These are phyloP conservation scores for Trinorchestia longiramus DNA, from an alignment of 1,140 invertebrate genomes.

Conservation along the genomic window DNA sequence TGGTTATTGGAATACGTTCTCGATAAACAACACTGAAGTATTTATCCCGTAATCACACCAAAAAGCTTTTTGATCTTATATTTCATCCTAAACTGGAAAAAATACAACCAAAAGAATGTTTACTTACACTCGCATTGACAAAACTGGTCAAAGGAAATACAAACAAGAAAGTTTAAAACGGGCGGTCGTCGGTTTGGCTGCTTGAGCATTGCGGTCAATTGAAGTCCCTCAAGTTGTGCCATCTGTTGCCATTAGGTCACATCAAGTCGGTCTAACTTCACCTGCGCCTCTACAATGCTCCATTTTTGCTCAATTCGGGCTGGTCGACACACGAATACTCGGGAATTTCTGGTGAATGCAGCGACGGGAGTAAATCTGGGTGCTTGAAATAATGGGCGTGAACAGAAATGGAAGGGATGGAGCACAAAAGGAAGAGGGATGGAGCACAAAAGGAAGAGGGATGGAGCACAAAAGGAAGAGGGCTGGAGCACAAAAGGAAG, in stretches of 20 bases:
- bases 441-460: too few relatives aligned
- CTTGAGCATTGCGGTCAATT: not conserved
- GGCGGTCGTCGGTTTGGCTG: not conserved
- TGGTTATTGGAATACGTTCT: too few relatives aligned
- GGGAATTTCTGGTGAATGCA: not conserved
- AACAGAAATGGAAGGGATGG: not conserved
- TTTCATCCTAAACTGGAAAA: too few relatives aligned
- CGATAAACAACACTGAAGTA: too few relatives aligned
- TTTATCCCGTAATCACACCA: too few relatives aligned
- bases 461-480: too few relatives aligned
- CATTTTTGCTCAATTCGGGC: not conserved
- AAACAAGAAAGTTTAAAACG: not conserved
- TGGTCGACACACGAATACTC: not conserved
- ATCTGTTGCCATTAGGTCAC: constrained; percentile 6
- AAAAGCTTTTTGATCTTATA: too few relatives aligned
- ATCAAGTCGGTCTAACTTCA: not conserved
- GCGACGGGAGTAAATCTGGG: not conserved
- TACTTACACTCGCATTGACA: not conserved
- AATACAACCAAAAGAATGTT: not conserved
- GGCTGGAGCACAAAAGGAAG: not conserved
- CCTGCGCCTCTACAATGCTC: not conserved
- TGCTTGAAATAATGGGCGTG: not conserved
- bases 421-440: too few relatives aligned
- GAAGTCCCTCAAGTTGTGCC: not conserved
- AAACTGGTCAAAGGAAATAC: not conserved